Evolutionary conservation across 2,888 invertebrate genomes (phyloP).

Genomic region (Malthinus seriepunctatus): DNA sequence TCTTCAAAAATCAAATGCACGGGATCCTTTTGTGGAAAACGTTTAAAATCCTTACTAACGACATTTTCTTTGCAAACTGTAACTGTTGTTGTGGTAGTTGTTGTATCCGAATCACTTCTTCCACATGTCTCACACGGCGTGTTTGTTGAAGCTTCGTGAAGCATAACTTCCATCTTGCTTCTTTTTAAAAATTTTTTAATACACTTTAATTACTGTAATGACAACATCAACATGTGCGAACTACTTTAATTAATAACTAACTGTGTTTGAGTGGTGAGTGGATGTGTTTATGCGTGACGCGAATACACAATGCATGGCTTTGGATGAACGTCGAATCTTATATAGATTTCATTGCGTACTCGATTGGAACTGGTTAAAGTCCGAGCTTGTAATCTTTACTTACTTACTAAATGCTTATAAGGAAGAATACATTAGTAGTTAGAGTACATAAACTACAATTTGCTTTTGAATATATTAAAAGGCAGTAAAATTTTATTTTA

Average conservation of each 20-base stretch:
- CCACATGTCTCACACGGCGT: conserved; percentile 11
- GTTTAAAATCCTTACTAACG: conserved; percentile 34
- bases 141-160: conserved; percentile 38
- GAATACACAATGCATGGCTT: conserved; percentile 14
- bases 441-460: not conserved
- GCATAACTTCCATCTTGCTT: conserved; percentile 39
- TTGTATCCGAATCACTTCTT: conserved; percentile 11
- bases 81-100: not conserved
- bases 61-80: conserved; percentile 17
- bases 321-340: conserved; percentile 38
- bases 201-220: conserved; percentile 13
- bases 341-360: conserved; percentile 39
- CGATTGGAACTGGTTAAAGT: conserved; percentile 45
- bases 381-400: conserved; percentile 21
- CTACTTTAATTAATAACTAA: conserved; percentile 30
- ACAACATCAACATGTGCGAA: conserved; percentile 23
- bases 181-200: no score
- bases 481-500: no score
- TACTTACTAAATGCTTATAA: conserved; percentile 1
- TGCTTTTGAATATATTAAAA: not conserved
- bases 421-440: not conserved
- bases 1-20: conserved; percentile 76
- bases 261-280: conserved; percentile 8
- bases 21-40: conserved; percentile 41
- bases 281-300: not conserved